Percentiles rank a stretch among this genome's conserved stretches.
Evolutionary conservation across 2,888 invertebrate species (phyloP).

Genomic region (Hyppa rectilinea): DNA sequence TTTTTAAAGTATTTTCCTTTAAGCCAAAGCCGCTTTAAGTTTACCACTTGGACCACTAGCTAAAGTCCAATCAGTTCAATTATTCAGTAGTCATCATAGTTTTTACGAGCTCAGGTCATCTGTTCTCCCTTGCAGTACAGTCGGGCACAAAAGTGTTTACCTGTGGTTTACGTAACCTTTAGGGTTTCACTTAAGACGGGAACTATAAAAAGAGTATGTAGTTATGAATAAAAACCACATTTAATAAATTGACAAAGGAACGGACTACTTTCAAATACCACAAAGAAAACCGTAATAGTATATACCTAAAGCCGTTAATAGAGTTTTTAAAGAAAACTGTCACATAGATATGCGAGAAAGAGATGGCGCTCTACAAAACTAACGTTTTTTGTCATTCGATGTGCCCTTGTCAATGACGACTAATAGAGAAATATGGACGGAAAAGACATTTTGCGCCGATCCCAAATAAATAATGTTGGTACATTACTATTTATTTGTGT

Average conservation of each 20-base stretch:
- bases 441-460: neutral
- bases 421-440: neutral
- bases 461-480: too few relatives aligned
- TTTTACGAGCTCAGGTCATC: slow-evolving; percentile 49
- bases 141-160: neutral
- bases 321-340: neutral
- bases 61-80: slow-evolving; percentile 41
- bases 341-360: neutral
- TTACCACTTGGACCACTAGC: slow-evolving; percentile 7
- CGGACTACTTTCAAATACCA: neutral
- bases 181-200: neutral
- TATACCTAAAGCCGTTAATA: too few relatives aligned
- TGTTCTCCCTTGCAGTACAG: slow-evolving; percentile 24
- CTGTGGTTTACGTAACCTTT: too few relatives aligned
- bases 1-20: neutral
- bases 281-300: too few relatives aligned
- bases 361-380: neutral
- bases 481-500: too few relatives aligned
- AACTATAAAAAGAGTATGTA: neutral
- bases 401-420: neutral
- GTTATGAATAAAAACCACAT: too few relatives aligned
- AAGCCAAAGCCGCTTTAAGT: neutral
- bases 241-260: neutral
- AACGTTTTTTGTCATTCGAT: neutral
- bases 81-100: slow-evolving; percentile 58